Base-by-base conservation (phyloP, 2,797 vertebrate species). In the Sebastolobus altivelis region DNA sequence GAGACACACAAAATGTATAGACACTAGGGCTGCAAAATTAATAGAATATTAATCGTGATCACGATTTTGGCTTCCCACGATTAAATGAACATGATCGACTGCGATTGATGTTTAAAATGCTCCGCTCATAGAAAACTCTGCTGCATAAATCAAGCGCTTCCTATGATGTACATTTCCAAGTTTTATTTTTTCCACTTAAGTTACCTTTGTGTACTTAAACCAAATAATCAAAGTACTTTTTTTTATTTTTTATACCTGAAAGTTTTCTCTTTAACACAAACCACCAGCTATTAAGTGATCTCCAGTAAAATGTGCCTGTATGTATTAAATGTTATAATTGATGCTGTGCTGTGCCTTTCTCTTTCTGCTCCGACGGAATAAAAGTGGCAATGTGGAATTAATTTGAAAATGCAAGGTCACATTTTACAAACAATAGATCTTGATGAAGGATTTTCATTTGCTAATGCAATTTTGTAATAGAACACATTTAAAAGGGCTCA, bases 341-440 rank as follows among this genome's bases (percentile, higher is more conserved):
- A 46, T 29, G 0, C 49, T 3, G 3, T 18, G 20, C 31, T 20
- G 2, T 0, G 27, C 3, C 7, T 77, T 76, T 70, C 2, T 78
- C 13, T 68, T 7, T 35, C 37, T 55, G 3, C n/a, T 20, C 11
- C 31, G 4, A 1, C 4, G n/a, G 27, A 79, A 66, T 14, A 13
- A 46, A 49, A 46, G 4, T 2, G 2, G 82, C 72, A 80, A 69
- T 16, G 35, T 33, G 31, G 40, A 66, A 62, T 78, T 81, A 31
- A 83, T 82, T 73, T 67, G 22, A 88, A 81, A 84, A 81, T 81
- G 27, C 72, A 69, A 72, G 43, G 65, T 87, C 31, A 55, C 27
- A 84, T 68, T 77, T 75, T 29, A 81, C 68, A 84, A 87, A 90
- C 80, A 93, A 87, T 79, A 65, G 49, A 75, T 76, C 14, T 33